Base-by-base conservation (phyloP, 2,888 invertebrate species). In the Gandaritis pyraliata region DNA sequence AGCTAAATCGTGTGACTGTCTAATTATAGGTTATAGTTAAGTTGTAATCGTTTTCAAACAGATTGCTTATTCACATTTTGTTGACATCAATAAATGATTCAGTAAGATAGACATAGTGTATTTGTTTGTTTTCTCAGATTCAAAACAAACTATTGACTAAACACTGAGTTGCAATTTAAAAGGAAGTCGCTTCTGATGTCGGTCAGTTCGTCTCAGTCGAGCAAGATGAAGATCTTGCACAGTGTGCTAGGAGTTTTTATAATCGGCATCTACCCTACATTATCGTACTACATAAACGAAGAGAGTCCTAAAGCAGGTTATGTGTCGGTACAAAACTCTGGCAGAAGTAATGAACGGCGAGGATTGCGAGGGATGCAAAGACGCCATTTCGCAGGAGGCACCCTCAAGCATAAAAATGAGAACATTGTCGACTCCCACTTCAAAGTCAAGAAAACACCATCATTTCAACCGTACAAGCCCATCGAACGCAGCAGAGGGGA, bases 401-500 rank as follows among this genome's bases (percentile, higher is more conserved):
- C 71, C 18, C 75, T 69, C 56, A 70, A 70, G 23, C 76, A 75
- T 55, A 60, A 71, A 1, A 72, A 77, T 23, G 80, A 83, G 29
- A 76, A 75, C 23, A 71, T 76, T 0, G 70, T 83, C 1, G 81
- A 85, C 56, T 75, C 82, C 0, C 82, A 85, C 53, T 86, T 85
- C 54, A 80, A 74, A 68, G 66, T 82, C 0, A 67, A 70, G 55
- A 85, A 81, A 68, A 65, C 70, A 1, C 66, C 64, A 2, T 62
- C 58, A 8, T 33, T 29, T 45, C 23, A 36, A 8, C 53, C 59
- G 41, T 43, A 48, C 18, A 18, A 49, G 8, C 47, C 43, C 7
- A 38, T 43, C 12, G 62, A 66, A 33, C 56, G 38, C 41, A 58
- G 48, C 18, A 58, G 58, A 41, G 43, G 52, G 2, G 23, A 64